Base-by-base conservation (phyloP, 2,113 vertebrate genomes). In the Halcyon malimbica region DNA sequence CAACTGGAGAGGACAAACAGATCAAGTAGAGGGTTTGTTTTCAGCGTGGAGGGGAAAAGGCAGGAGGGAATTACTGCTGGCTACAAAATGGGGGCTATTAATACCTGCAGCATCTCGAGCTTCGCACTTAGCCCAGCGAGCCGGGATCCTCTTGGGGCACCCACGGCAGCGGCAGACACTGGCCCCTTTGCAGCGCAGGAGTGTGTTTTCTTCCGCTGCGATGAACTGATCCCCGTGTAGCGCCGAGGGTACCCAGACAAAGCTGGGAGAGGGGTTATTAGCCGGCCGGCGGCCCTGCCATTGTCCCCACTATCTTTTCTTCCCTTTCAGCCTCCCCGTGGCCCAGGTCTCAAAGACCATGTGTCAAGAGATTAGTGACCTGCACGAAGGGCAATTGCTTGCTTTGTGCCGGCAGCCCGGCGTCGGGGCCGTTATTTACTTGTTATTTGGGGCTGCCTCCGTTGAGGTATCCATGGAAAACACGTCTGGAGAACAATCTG, bases 281-380 rank as follows among this genome's bases (percentile, higher is more conserved):
- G 75, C 89, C 14, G 8, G 64, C 71, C 44, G 6, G 76, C 24
- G 3, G 69, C 87, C 62, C 70, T 2, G 51, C 84, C 90, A 88
- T 95, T 96, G 93, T 96, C 90, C 70, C 90, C 68, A 0, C 77
- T 93, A 83, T 94, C 92, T 92, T 92, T 95, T 90, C 93, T 93
- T 74, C 90, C 83, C 50, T 94, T 93, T 93, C 81, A 85, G 93
- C 60, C 84, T 91, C 84, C 54, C 94, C 48, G 5, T 56, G 64
- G 65, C 69, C 83, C 90, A 75, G 95, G 94, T 90, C 96, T 95
- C 90, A 91, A 92, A 96, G 83, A 26, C 89, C 81, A 1, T 84
- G 93, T 89, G 92, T 93, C 90, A 92, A 95, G 95, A 96, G 96
- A 93, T 95, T 56, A 95, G 96, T 94, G 94, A 96, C 95, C 87